Conservation (phyloP, 2,888 invertebrate genomes). For the Gymnosoma rotundatum region DNA sequence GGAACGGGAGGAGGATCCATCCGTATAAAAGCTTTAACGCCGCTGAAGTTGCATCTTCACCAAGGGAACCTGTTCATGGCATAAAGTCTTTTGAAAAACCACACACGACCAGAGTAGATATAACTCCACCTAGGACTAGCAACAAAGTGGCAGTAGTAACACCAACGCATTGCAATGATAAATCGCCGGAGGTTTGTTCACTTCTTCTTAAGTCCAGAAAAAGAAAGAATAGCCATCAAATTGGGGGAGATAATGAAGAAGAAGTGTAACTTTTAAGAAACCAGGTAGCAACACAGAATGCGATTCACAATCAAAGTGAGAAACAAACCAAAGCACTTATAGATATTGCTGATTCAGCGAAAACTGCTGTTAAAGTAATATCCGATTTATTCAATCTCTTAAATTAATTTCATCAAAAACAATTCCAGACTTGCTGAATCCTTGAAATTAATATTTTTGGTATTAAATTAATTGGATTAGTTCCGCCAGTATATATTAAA, state of each 20-base stretch:
- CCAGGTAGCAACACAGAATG: conserved; percentile 1
- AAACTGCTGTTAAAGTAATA: background rate
- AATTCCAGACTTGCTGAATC: too few relatives aligned
- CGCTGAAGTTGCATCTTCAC: background rate
- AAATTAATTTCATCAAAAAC: too few relatives aligned
- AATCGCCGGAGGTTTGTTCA: too few relatives aligned
- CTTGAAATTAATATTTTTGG: too few relatives aligned
- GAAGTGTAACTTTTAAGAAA: background rate
- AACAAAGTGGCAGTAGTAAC: too few relatives aligned
- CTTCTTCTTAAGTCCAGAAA: background rate
- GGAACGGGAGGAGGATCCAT: background rate
- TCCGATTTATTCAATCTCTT: background rate
- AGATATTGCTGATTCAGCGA: background rate
- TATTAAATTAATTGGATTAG: too few relatives aligned
- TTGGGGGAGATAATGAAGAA: background rate
- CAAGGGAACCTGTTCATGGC: background rate
- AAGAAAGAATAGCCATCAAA: background rate
- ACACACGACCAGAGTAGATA: too few relatives aligned
- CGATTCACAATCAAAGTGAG: background rate
- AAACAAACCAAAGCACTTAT: background rate
- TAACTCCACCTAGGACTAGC: background rate
- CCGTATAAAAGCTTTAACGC: conserved; percentile 10
- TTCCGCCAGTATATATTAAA: too few relatives aligned
- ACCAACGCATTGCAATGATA: too few relatives aligned
- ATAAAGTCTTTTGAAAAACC: background rate